These are phyloP conservation scores for Orthonyx spaldingii DNA, from an alignment of 2,113 vertebrate species.

Conservation along the genomic window DNA sequence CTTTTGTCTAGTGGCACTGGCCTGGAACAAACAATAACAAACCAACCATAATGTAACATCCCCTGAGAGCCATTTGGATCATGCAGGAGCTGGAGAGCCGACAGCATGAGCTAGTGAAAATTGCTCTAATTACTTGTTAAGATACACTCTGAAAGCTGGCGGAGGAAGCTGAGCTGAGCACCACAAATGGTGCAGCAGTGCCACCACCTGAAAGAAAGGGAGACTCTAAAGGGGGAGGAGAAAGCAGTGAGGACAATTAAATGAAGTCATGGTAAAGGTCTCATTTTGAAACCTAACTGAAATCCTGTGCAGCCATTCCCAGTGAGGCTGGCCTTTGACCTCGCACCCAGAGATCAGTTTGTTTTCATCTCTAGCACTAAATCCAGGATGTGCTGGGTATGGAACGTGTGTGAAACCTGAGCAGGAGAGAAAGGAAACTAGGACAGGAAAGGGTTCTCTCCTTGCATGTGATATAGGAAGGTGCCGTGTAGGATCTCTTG, in stretches of 20 bases:
- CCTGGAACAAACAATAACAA: conserved; percentile 66
- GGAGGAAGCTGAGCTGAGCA: neutral
- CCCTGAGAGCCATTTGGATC: conserved; percentile 58
- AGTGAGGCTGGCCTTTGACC: neutral
- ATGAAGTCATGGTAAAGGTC: neutral
- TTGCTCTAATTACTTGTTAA: conserved; percentile 48
- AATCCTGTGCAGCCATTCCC: neutral
- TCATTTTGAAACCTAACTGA: neutral
- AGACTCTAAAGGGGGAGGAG: conserved; percentile 5
- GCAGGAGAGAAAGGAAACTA: neutral
- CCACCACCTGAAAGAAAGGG: conserved; percentile 55
- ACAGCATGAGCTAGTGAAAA: conserved; percentile 35
- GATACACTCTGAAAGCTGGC: neutral
- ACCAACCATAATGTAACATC: conserved; percentile 58
- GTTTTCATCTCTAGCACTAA: neutral
- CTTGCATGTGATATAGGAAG: neutral
- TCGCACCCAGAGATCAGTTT: neutral
- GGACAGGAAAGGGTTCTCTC: neutral
- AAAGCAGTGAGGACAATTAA: neutral
- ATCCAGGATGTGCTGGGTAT: neutral
- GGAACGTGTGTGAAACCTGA: neutral
- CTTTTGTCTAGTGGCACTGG: conserved; percentile 61
- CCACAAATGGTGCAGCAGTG: conserved; percentile 55
- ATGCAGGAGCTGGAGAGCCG: conserved; percentile 30
- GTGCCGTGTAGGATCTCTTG: neutral